Evolutionary conservation across 2,113 vertebrate species (phyloP).

Genomic region (Antechinus flavipes): DNA sequence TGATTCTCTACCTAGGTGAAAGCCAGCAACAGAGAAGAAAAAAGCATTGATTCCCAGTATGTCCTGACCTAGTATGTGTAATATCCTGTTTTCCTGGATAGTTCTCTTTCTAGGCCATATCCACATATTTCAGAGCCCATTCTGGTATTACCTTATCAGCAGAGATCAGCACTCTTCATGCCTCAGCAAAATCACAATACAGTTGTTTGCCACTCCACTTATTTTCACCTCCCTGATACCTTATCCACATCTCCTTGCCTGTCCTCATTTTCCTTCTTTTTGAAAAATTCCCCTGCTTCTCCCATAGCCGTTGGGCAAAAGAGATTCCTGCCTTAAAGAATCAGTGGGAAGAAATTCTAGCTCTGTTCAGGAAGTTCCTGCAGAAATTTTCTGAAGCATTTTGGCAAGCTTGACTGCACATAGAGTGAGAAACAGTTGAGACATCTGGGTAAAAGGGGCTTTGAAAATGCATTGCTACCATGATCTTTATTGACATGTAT

Average conservation of each 20-base stretch:
- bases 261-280: not conserved
- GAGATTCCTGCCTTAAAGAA: not conserved
- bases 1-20: slow-evolving; percentile 5
- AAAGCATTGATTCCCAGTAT: not conserved
- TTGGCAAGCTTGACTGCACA: not conserved
- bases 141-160: not conserved
- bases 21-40: slow-evolving; percentile 27
- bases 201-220: not conserved
- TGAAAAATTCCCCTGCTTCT: not conserved
- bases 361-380: not conserved
- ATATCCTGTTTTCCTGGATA: not conserved
- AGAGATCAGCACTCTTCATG: rapidly evolving
- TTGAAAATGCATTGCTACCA: not conserved
- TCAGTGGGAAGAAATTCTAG: not conserved
- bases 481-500: not conserved
- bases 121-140: not conserved
- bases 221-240: not conserved
- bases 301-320: not conserved
- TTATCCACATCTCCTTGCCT: not conserved
- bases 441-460: not conserved
- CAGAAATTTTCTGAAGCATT: not conserved
- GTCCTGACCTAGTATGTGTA: not conserved
- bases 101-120: not conserved
- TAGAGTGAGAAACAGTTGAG: not conserved
- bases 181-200: not conserved